These are phyloP conservation scores for Apostichopus japonicus DNA, from an alignment of 35 echinoderm and acorn worm species.

Conservation along the genomic window DNA sequence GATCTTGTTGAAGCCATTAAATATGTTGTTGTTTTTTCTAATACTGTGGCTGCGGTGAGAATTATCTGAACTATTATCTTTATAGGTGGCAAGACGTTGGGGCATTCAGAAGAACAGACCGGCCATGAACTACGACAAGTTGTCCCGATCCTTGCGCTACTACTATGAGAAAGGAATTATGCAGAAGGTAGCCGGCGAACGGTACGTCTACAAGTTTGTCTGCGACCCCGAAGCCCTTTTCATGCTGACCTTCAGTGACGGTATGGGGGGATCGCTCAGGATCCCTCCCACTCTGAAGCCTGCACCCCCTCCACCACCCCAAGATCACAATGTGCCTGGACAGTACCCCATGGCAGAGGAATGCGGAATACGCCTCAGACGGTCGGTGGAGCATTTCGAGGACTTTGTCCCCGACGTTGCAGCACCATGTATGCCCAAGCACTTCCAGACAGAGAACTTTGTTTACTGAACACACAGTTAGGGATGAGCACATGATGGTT, in stretches of 20 bases:
- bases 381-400: constrained; percentile 48
- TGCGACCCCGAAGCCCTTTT: constrained; percentile 98
- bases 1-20: too few relatives aligned
- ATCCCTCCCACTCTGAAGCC: constrained; percentile 42
- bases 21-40: too few relatives aligned
- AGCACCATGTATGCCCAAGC: constrained; percentile 52
- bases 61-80: neutral
- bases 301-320: constrained; percentile 30
- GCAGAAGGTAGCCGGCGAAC: constrained; percentile 99
- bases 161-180: constrained; percentile 99
- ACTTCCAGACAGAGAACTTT: constrained; percentile 56
- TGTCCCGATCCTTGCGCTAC: constrained; percentile 91
- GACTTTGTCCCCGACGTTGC: constrained; percentile 68
- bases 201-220: constrained; percentile 99
- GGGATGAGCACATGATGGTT: neutral
- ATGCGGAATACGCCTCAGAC: neutral
- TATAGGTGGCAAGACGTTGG: constrained; percentile 94
- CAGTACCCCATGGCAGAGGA: constrained; percentile 57
- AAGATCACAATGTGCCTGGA: constrained; percentile 72
- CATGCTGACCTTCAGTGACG: constrained; percentile 96
- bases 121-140: constrained; percentile 99
- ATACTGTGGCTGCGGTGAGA: too few relatives aligned
- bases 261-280: constrained; percentile 64
- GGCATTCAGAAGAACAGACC: constrained; percentile 99
- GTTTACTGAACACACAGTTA: constrained; percentile 32